A percentile compares a stretch with the other conserved stretches of the same genome.
These are phyloP conservation scores for Antheraea pernyi DNA, from an alignment of 1,140 invertebrate genomes.

Conservation along the genomic window DNA sequence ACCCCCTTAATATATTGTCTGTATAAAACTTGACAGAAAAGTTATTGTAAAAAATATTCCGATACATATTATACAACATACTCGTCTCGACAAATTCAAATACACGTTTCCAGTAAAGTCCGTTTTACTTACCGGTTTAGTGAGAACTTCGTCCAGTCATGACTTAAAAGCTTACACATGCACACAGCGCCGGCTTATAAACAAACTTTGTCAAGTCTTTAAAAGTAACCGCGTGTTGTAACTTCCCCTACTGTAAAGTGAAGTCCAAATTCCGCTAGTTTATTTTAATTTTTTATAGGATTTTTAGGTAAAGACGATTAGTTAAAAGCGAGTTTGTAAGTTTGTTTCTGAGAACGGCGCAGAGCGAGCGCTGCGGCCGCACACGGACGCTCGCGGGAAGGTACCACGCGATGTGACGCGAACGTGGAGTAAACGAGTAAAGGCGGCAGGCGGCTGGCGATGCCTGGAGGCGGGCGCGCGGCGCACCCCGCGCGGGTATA, in stretches of 20 bases:
- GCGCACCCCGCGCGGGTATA: slow-evolving; percentile 40
- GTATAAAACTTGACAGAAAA: too few relatives aligned
- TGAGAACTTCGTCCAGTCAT: slow-evolving; percentile 58
- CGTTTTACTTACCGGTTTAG: slow-evolving; percentile 73
- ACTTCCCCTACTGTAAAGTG: not conserved
- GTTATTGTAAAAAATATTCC: not conserved
- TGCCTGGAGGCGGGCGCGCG: slow-evolving; percentile 31
- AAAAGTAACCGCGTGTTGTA: slow-evolving; percentile 23
- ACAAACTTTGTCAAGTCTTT: slow-evolving; percentile 57
- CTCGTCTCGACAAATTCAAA: slow-evolving; percentile 36
- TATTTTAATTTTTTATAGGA: slow-evolving; percentile 36
- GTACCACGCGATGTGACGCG: slow-evolving; percentile 49
- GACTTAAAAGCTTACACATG: slow-evolving; percentile 50
- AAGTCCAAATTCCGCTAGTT: slow-evolving; percentile 8
- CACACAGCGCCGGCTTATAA: slow-evolving; percentile 41
- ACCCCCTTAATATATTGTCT: too few relatives aligned
- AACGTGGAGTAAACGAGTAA: slow-evolving; percentile 22
- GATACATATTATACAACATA: not conserved
- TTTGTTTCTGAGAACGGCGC: slow-evolving; percentile 41
- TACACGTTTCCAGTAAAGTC: slow-evolving; percentile 55
- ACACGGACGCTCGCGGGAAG: slow-evolving; percentile 46
- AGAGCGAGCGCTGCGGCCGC: slow-evolving; percentile 24
- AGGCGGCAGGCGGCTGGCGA: slow-evolving; percentile 4
- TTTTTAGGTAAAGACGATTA: slow-evolving; percentile 46
- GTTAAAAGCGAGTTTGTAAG: slow-evolving; percentile 59